Base-by-base conservation (phyloP, 2,888 invertebrate species). In the Ichneumon xanthorius region DNA sequence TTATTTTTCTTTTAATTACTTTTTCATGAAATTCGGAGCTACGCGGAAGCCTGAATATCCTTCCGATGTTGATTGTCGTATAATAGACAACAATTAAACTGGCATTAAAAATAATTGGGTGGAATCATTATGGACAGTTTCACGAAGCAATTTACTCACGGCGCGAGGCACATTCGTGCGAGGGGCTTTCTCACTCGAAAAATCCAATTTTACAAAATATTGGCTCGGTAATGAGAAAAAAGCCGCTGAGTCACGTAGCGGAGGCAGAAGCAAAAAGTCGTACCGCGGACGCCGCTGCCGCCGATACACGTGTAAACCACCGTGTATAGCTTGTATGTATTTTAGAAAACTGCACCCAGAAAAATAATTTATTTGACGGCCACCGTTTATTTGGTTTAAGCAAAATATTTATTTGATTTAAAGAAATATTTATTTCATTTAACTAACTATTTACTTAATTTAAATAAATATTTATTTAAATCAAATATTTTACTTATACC, bases 151-250 rank as follows among this genome's bases (percentile, higher is more conserved):
- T 30, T 30, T n/a, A 63, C 30, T 1, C 16, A 30, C 16, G 30
- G 63, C 11, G 30, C n/a, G 4, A 0, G 6, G 6, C 11, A 6
- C 30, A 58, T 48, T 48, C 45, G 14, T 58, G 6, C 0, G 72
- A 50, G 16, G 53, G 58, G 53, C 84, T 87, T 87, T 87, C 88
- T 87, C 90, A 86, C 89, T 91, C 91, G 91, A 92, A 92, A 84
- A 93, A 92, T 92, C 92, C 92, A 93, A 93, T 93, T 93, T 93
- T 93, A 93, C 92, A 93, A 93, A 93, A 93, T 93, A 93, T 93
- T 90, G 89, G 89, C 86, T 91, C 87, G 90, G 90, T 93, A 92
- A 93, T 93, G 93, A 92, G 93, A 93, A 80, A 93, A 92, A 92
- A 91, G 91, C 86, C 86, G 93, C 92, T 90, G 92, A 92, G 91